phyloP scores from a whole-genome alignment of 2,797 vertebrate species.

The Eulemur albifrons region DNA sequence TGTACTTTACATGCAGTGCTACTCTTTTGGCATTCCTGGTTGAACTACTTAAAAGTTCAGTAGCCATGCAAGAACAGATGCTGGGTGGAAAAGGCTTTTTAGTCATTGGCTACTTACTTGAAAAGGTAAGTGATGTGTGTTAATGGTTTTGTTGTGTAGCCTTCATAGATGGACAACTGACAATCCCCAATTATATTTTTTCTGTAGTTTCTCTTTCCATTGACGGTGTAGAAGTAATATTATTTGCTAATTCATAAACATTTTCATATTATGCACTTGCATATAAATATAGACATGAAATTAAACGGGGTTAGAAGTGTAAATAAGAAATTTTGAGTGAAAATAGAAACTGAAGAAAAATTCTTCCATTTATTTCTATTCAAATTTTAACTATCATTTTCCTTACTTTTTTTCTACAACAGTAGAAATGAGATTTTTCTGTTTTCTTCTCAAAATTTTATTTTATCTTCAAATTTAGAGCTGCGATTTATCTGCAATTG shows the following conservation, averaged over 20 bases:
- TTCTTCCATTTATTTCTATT: not conserved
- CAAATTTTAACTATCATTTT: not conserved
- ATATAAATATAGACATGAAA: not conserved
- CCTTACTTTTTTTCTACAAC: not conserved
- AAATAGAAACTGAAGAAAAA: conserved; percentile 23
- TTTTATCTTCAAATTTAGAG: not conserved
- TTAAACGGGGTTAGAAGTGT: not conserved
- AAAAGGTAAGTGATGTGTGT: conserved; percentile 85
- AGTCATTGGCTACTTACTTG: conserved; percentile 92
- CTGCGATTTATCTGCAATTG: not conserved
- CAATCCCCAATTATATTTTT: not conserved
- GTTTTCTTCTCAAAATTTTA: not conserved
- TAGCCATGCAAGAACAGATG: conserved; percentile 94
- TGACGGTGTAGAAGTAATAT: not conserved
- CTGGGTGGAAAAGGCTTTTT: conserved; percentile 92
- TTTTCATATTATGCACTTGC: not conserved
- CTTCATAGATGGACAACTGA: not conserved
- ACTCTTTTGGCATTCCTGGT: conserved; percentile 91
- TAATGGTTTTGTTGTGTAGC: not conserved
- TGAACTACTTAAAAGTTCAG: conserved; percentile 92
- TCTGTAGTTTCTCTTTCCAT: not conserved
- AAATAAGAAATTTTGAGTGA: not conserved
- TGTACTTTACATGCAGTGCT: conserved; percentile 85
- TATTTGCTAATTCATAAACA: not conserved
- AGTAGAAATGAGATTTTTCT: not conserved